These are phyloP conservation scores for Boloria euphrosyne DNA, from an alignment of 2,888 invertebrate genomes.

Conservation along the genomic window DNA sequence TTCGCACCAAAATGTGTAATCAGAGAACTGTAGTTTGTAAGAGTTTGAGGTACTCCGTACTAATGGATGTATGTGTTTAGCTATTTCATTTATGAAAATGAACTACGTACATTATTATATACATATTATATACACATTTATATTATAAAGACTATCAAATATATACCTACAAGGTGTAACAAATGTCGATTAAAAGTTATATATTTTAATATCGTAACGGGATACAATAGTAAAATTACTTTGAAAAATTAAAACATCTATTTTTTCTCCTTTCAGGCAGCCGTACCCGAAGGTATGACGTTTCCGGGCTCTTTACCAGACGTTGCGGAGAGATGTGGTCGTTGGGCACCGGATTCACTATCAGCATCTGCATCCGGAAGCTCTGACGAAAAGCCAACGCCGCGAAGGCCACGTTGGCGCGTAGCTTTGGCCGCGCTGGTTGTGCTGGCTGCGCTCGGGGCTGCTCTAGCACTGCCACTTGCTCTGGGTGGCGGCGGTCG, in stretches of 20 bases:
- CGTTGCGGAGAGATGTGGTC: conserved; percentile 78
- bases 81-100: too few species aligned
- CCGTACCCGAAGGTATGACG: conserved; percentile 78
- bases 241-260: neutral
- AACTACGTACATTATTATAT: too few species aligned
- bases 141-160: too few species aligned
- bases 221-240: neutral
- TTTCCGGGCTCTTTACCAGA: conserved; percentile 79
- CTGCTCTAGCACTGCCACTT: conserved; percentile 83
- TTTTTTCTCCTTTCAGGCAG: conserved; percentile 64
- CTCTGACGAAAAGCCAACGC: conserved; percentile 76
- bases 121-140: too few species aligned
- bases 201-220: neutral
- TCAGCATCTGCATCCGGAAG: conserved; percentile 77
- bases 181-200: too few species aligned
- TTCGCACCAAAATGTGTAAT: too few species aligned
- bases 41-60: too few species aligned
- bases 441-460: conserved; percentile 82
- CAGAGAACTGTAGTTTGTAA: too few species aligned
- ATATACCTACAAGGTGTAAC: too few species aligned
- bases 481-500: conserved; percentile 75
- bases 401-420: conserved; percentile 80
- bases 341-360: conserved; percentile 77
- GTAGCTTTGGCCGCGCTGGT: conserved; percentile 83
- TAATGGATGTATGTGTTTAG: too few species aligned